phyloP scores from a whole-genome alignment of 2,888 invertebrate species.

The Diaprepes abbreviatus region DNA sequence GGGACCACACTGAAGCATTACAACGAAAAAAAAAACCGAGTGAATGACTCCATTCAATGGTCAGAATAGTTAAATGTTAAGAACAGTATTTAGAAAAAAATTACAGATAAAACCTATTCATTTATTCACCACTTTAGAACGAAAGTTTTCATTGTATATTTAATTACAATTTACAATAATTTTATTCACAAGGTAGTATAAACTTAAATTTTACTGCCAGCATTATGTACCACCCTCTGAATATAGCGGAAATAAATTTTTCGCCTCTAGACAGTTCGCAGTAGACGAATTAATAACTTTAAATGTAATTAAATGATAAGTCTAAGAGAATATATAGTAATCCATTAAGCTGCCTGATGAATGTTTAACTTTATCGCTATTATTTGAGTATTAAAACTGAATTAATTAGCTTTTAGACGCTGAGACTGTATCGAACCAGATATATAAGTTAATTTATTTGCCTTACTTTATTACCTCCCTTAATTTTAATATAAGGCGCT shows the following conservation, averaged over 20 bases:
- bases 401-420: conserved; percentile 61
- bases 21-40: no score
- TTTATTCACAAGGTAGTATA: conserved; percentile 22
- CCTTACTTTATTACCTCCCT: conserved; percentile 48
- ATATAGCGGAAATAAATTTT: conserved; percentile 33
- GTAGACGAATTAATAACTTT: conserved; percentile 62
- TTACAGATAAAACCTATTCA: no score
- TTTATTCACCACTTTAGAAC: no score
- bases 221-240: conserved; percentile 14
- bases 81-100: no score
- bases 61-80: no score
- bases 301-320: conserved; percentile 63
- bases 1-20: no score
- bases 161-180: conserved; percentile 17
- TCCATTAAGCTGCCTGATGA: conserved; percentile 57
- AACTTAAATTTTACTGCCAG: conserved; percentile 7
- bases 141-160: conserved; percentile 17
- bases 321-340: conserved; percentile 50
- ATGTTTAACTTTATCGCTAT: conserved; percentile 64
- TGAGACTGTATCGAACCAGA: conserved; percentile 46
- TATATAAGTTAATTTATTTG: conserved; percentile 51
- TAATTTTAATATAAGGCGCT: conserved; percentile 50
- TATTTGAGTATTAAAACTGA: conserved; percentile 64
- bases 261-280: conserved; percentile 19
- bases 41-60: no score